A percentile compares a stretch with the other conserved stretches of the same genome.
These are phyloP conservation scores for Celastrina argiolus DNA, from an alignment of 2,888 invertebrate genomes.

Conservation along the genomic window DNA sequence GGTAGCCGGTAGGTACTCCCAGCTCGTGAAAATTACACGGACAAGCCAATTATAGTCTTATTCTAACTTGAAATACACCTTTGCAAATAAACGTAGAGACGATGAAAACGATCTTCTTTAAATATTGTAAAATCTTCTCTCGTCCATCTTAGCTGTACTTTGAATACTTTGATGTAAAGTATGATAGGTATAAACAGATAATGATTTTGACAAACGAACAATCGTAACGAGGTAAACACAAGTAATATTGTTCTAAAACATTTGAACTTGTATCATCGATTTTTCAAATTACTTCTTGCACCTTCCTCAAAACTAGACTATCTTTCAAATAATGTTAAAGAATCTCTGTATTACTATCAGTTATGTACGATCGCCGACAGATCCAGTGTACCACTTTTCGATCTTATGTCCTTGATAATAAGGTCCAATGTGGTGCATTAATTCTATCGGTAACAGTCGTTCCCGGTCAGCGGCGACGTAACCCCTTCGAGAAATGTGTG, in stretches of 20 bases:
- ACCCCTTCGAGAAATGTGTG: conserved; percentile 3
- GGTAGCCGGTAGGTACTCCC: conserved; percentile 3
- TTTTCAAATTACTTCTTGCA: no score
- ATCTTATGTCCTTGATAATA: no score
- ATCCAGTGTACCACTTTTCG: no score
- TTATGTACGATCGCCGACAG: no score
- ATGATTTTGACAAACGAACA: no score
- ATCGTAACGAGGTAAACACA: no score
- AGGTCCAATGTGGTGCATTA: neutral
- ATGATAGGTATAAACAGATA: no score
- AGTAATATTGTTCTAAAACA: no score
- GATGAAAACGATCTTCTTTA: neutral
- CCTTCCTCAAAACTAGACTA: no score
- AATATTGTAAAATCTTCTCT: neutral
- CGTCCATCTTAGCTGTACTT: neutral
- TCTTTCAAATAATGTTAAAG: no score
- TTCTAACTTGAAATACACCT: conserved; percentile 3
- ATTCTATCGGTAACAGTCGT: neutral
- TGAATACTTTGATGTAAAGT: neutral
- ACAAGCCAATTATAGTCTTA: conserved; percentile 11
- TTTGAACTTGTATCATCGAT: no score
- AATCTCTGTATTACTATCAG: neutral
- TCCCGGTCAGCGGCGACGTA: neutral
- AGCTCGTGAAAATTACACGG: neutral
- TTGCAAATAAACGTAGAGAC: neutral